Percentiles rank a stretch among this genome's conserved stretches.
These are phyloP conservation scores for Centropristis striata DNA, from an alignment of 2,113 vertebrate species.

Conservation along the genomic window DNA sequence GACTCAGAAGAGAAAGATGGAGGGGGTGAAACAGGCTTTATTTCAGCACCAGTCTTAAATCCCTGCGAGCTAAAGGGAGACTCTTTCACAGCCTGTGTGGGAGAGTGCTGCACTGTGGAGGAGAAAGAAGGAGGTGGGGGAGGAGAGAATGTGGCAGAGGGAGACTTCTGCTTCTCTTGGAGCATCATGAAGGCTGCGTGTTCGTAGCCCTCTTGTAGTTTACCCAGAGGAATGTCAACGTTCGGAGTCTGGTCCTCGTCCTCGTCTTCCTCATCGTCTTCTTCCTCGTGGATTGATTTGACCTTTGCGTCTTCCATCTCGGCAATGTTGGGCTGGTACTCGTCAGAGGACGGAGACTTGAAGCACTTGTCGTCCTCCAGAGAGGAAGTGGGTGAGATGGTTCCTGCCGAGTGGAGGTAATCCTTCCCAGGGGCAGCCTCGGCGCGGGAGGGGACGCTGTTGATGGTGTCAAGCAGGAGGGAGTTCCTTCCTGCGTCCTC, in stretches of 20 bases:
- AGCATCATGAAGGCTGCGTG: conserved; percentile 77
- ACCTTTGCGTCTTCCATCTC: conserved; percentile 84
- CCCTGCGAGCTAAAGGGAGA: conserved; percentile 49
- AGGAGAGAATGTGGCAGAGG: conserved; percentile 35
- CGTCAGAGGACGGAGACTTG: conserved; percentile 95
- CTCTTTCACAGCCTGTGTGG: conserved; percentile 64
- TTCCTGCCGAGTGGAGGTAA: conserved; percentile 95
- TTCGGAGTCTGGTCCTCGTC: conserved; percentile 88
- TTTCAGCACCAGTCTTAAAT: conserved; percentile 42
- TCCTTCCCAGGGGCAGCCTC: conserved; percentile 95
- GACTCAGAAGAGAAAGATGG: conserved; percentile 70
- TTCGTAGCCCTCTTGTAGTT: conserved; percentile 87
- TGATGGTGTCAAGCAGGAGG: conserved; percentile 91
- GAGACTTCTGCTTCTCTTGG: conserved; percentile 75
- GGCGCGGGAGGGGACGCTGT: conserved; percentile 91
- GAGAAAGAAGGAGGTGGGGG: conserved; percentile 39
- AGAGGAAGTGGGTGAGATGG: conserved; percentile 97
- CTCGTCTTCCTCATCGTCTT: conserved; percentile 90
- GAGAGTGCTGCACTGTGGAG: not conserved
- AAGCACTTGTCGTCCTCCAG: conserved; percentile 98
- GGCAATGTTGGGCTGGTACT: conserved; percentile 87
- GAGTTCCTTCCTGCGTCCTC: conserved; percentile 94
- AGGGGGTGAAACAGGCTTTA: conserved; percentile 71
- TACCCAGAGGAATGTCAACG: conserved; percentile 87
- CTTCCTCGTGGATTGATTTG: conserved; percentile 80